Conservation (phyloP, 1,140 invertebrate species). For the Callitettix versicolor region DNA sequence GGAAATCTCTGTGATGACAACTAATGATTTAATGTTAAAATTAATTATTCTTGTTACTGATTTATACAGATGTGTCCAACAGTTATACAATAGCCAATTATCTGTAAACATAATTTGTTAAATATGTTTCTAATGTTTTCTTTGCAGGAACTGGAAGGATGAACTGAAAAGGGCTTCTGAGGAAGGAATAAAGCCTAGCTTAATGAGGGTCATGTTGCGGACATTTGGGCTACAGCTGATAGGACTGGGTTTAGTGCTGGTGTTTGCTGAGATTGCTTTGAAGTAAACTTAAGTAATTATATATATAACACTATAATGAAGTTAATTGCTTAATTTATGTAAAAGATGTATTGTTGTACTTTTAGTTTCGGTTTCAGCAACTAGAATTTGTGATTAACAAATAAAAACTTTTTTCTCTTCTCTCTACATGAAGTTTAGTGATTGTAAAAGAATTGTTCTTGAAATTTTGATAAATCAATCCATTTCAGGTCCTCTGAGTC, state of each 20-base stretch:
- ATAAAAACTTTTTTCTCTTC: not conserved
- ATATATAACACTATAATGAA: not conserved
- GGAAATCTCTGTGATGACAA: too few relatives aligned
- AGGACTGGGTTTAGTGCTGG: conserved; percentile 38
- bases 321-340: not conserved
- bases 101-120: too few relatives aligned
- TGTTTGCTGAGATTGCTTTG: conserved; percentile 39
- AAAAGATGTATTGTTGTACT: not conserved
- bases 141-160: conserved; percentile 23
- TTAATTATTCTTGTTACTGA: too few relatives aligned
- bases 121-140: too few relatives aligned
- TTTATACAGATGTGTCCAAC: too few relatives aligned
- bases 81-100: too few relatives aligned
- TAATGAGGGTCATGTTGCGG: conserved; percentile 38
- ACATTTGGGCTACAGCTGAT: conserved; percentile 41
- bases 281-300: conserved; percentile 16
- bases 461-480: too few relatives aligned
- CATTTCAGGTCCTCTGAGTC: too few relatives aligned
- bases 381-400: not conserved
- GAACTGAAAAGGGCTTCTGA: conserved; percentile 28
- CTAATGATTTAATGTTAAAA: too few relatives aligned
- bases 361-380: not conserved
- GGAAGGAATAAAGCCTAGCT: conserved; percentile 35
- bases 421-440: not conserved
- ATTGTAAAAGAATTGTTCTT: not conserved